Conservation (phyloP, 2,113 vertebrate species). For the Atractosteus spatula region DNA sequence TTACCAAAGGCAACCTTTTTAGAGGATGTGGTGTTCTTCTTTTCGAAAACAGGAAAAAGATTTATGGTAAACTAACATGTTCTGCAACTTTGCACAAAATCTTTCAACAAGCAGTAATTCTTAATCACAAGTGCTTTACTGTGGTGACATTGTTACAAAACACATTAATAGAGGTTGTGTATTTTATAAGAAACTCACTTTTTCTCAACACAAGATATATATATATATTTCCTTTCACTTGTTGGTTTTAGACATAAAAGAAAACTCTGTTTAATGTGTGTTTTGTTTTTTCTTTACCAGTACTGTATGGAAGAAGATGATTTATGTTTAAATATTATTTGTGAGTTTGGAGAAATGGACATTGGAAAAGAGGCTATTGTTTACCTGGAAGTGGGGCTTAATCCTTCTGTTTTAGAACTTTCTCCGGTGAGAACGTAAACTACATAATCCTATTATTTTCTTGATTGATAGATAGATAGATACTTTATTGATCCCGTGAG, state of each 20-base stretch:
- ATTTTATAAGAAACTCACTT: too few species aligned
- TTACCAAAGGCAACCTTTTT: conserved; percentile 50
- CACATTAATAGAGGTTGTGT: not conserved
- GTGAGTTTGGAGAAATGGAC: conserved; percentile 83
- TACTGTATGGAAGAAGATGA: conserved; percentile 74
- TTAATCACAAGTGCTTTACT: too few species aligned
- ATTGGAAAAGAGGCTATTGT: conserved; percentile 75
- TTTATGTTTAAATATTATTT: conserved; percentile 75
- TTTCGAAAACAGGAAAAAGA: conserved; percentile 74
- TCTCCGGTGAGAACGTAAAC: conserved; percentile 30
- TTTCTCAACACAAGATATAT: too few species aligned
- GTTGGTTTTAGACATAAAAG: too few species aligned
- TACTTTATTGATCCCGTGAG: too few species aligned
- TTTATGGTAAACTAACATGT: conserved; percentile 69
- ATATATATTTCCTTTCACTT: too few species aligned
- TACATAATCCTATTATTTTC: too few species aligned
- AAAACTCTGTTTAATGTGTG: not conserved
- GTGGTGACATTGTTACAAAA: too few species aligned
- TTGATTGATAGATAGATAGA: too few species aligned
- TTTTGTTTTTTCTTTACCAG: conserved; percentile 55
- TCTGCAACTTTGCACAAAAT: too few species aligned
- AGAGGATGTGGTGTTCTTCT: conserved; percentile 75
- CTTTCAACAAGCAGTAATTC: too few species aligned
- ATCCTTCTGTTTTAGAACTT: conserved; percentile 70
- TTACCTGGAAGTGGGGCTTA: conserved; percentile 75